phyloP scores from a whole-genome alignment of 1,140 invertebrate species.

The Tetragnatha versicolor region DNA sequence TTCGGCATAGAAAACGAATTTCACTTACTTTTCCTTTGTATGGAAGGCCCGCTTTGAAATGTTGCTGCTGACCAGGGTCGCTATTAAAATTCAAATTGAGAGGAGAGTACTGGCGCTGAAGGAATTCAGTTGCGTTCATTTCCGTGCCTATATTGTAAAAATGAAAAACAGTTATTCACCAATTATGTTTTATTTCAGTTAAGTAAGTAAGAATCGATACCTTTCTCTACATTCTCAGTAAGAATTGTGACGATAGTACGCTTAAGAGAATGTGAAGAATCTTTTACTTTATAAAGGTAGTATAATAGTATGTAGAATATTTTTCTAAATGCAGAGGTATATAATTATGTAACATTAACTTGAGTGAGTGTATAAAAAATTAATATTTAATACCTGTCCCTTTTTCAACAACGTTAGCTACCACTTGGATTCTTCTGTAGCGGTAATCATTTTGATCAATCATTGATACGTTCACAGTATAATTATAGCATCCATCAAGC shows the following conservation, averaged over 20 bases:
- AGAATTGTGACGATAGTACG: too few species aligned
- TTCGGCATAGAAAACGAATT: background rate
- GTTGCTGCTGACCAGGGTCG: conserved; percentile 67
- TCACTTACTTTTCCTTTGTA: conserved; percentile 71
- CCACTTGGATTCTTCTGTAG: conserved; percentile 66
- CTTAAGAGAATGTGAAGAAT: too few species aligned
- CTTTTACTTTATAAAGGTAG: too few species aligned
- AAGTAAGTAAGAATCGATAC: too few species aligned
- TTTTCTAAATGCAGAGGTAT: too few species aligned
- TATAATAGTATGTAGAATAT: too few species aligned
- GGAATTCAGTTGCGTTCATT: conserved; percentile 20
- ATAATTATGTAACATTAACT: too few species aligned
- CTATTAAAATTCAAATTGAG: conserved; percentile 67
- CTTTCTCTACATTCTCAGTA: too few species aligned
- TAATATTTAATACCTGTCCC: conserved; percentile 69
- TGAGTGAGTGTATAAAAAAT: too few species aligned
- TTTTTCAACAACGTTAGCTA: conserved; percentile 71
- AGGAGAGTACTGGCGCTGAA: conserved; percentile 62
- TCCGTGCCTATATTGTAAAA: too few species aligned
- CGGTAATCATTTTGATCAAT: conserved; percentile 66
- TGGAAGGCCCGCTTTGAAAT: conserved; percentile 72
- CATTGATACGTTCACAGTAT: conserved; percentile 63
- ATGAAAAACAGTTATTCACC: too few species aligned
- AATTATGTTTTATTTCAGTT: too few species aligned
- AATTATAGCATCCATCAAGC: conserved; percentile 67